Conservation (phyloP, 2,797 vertebrate species). For the Ptychadena robeensis region DNA sequence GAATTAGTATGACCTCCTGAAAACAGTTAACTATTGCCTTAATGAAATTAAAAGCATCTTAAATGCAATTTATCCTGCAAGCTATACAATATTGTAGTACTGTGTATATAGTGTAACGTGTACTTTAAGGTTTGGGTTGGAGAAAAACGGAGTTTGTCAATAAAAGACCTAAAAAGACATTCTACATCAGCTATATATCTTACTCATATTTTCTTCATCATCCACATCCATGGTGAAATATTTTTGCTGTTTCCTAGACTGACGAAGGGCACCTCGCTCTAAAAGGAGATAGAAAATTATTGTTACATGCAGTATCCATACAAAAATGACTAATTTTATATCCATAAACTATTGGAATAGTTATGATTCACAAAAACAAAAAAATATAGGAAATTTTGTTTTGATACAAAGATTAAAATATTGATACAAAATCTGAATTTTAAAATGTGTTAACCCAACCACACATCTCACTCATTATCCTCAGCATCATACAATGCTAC, state of each 20-base stretch:
- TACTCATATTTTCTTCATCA: conserved; percentile 98
- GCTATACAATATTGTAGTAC: background rate
- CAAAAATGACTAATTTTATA: background rate
- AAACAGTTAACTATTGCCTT: no score
- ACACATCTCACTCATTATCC: background rate
- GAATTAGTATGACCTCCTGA: background rate
- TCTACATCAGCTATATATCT: conserved; percentile 75
- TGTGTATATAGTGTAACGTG: no score
- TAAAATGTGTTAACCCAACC: background rate
- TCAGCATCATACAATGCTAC: background rate
- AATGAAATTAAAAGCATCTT: background rate
- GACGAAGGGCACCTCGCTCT: conserved; percentile 80
- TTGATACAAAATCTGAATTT: no score
- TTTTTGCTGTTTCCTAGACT: conserved; percentile 79
- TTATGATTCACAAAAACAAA: no score
- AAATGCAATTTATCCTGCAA: background rate
- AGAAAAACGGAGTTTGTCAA: background rate
- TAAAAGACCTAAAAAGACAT: background rate
- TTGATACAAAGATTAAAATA: no score
- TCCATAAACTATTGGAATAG: background rate
- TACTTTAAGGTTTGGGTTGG: no score
- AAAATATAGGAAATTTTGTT: background rate
- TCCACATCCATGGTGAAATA: conserved; percentile 87
- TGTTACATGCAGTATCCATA: background rate
- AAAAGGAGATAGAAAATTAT: conserved; percentile 65